Conservation (phyloP, 2,113 vertebrate species). For the Rattus norvegicus region DNA sequence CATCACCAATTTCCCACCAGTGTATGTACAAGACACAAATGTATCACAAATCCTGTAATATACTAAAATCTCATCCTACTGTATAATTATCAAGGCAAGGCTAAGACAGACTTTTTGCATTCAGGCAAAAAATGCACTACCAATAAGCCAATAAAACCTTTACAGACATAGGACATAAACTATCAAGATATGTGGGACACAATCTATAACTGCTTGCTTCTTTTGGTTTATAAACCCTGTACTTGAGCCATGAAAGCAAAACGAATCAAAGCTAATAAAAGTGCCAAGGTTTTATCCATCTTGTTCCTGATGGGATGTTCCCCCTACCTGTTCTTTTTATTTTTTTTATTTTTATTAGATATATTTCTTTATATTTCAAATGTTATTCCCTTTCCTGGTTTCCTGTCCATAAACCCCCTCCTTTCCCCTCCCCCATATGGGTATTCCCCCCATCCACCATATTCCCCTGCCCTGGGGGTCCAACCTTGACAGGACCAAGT, state of each 20-base stretch:
- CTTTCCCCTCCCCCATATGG: too few relatives aligned
- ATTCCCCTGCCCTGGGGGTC: too few relatives aligned
- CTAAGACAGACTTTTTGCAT: constrained; percentile 25
- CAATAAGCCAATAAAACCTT: constrained; percentile 78
- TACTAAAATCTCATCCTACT: background rate
- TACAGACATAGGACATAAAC: constrained; percentile 60
- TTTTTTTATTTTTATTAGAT: too few relatives aligned
- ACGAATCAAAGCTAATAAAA: constrained; percentile 76
- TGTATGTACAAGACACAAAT: background rate
- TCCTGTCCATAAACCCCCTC: too few relatives aligned
- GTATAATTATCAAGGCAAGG: constrained; percentile 56
- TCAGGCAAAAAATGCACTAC: constrained; percentile 44
- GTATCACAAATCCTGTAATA: background rate
- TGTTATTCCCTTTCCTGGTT: too few relatives aligned
- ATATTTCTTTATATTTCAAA: too few relatives aligned
- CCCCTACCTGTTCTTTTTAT: background rate
- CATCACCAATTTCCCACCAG: background rate
- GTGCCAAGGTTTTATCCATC: background rate
- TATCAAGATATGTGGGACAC: background rate
- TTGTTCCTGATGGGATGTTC: constrained; percentile 49
- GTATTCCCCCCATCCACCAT: too few relatives aligned
- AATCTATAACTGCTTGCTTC: constrained; percentile 59
- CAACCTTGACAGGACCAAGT: too few relatives aligned
- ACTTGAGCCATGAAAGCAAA: constrained; percentile 59
- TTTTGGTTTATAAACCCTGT: constrained; percentile 64